phyloP scores from a whole-genome alignment of 2,797 vertebrate genomes.

The Amblyraja radiata region DNA sequence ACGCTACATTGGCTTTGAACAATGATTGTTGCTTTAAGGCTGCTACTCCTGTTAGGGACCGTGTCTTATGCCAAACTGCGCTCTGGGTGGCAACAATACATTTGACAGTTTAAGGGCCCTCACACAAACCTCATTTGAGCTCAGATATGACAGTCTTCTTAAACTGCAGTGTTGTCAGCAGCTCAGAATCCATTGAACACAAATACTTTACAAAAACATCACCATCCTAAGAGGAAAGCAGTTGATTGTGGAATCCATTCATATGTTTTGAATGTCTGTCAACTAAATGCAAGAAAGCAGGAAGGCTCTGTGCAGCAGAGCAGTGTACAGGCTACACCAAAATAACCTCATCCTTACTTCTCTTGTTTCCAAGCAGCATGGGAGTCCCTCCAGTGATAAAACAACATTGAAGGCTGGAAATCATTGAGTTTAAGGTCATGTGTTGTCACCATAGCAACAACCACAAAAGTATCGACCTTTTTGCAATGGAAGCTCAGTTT shows the following conservation, averaged over 20 bases:
- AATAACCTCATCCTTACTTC: neutral
- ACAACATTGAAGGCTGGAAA: neutral
- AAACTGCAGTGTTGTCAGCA: too few species aligned
- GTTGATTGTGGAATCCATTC: neutral
- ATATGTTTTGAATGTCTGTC: neutral
- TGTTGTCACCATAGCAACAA: neutral
- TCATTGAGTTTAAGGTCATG: neutral
- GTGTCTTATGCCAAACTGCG: too few species aligned
- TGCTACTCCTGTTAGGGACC: too few species aligned
- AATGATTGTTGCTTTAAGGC: too few species aligned
- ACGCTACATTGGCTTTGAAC: too few species aligned
- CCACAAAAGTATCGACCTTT: neutral
- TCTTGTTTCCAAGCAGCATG: neutral
- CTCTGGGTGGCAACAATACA: too few species aligned
- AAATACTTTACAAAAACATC: neutral
- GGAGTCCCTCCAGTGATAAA: neutral
- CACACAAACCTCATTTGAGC: too few species aligned
- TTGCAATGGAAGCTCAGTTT: neutral
- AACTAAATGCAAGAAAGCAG: neutral
- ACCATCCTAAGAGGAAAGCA: neutral
- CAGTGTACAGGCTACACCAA: neutral
- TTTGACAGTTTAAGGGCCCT: too few species aligned
- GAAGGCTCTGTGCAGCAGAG: neutral
- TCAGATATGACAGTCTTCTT: too few species aligned
- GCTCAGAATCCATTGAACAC: too few species aligned